These are phyloP conservation scores for Nixonia krombeini DNA, from an alignment of 1,140 invertebrate species.

Conservation along the genomic window DNA sequence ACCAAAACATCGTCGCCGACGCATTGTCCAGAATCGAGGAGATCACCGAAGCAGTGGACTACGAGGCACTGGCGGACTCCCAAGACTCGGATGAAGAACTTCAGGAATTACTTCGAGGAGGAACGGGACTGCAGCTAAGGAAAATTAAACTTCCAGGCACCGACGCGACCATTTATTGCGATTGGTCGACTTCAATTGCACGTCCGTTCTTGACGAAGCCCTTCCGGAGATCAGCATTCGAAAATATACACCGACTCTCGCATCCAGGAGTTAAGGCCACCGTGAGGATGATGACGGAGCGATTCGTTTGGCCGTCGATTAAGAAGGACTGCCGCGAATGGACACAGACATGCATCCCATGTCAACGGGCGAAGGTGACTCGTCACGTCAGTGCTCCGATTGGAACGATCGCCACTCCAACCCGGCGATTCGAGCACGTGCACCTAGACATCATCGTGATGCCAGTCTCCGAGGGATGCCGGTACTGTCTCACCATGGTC, in stretches of 20 bases:
- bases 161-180: no score
- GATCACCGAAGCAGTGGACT: no score
- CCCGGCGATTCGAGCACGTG: background rate
- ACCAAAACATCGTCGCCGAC: no score
- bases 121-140: no score
- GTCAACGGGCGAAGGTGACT: constrained; percentile 20
- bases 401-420: constrained; percentile 1
- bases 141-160: no score
- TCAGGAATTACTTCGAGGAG: no score
- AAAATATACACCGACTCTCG: background rate
- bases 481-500: constrained; percentile 35
- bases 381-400: constrained; percentile 9
- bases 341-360: constrained; percentile 9
- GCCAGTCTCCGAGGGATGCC: background rate
- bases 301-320: constrained; percentile 24
- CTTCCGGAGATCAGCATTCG: constrained; percentile 11
- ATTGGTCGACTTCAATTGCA: background rate
- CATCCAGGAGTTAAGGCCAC: constrained; percentile 15
- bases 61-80: no score
- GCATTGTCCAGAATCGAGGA: no score
- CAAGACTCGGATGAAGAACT: no score
- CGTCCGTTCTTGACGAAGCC: constrained; percentile 19
- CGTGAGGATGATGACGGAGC: constrained; percentile 1
- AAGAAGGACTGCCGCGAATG: constrained; percentile 10
- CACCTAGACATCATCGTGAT: background rate